Percentiles rank a stretch among this genome's conserved stretches.
These are phyloP conservation scores for Exocentrus adspersus DNA, from an alignment of 2,888 invertebrate genomes.

Conservation along the genomic window DNA sequence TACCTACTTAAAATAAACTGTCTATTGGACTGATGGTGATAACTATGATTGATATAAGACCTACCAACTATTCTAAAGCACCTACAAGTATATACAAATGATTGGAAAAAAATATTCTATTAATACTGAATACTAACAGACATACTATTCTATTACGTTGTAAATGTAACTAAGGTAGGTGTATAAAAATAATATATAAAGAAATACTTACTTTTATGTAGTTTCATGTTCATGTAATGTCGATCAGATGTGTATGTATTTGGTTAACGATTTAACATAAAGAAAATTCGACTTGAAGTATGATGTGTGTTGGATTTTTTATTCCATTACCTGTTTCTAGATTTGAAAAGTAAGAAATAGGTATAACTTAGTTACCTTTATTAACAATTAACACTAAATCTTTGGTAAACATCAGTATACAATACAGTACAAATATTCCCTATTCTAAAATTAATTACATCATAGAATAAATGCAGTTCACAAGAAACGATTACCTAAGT, in stretches of 20 bases:
- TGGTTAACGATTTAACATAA: not conserved
- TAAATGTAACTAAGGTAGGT: too few species aligned
- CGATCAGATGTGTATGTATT: not conserved
- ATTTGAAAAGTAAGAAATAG: not conserved
- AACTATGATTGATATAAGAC: too few species aligned
- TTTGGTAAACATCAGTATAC: constrained; percentile 41
- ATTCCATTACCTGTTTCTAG: not conserved
- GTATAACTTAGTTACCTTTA: constrained; percentile 18
- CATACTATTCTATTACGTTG: too few species aligned
- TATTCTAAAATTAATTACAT: too few species aligned
- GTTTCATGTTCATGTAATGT: not conserved
- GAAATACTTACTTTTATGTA: constrained; percentile 1
- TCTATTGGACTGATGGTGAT: too few species aligned
- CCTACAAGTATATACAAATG: too few species aligned
- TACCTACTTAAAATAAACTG: too few species aligned
- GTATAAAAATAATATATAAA: not conserved
- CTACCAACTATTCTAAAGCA: too few species aligned
- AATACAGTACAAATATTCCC: constrained; percentile 32
- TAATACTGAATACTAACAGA: not conserved
- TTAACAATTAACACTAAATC: constrained; percentile 43
- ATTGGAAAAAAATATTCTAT: not conserved
- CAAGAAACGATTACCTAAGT: not conserved
- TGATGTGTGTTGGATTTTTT: not conserved
- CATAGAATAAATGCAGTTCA: constrained; percentile 11
- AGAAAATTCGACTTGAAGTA: not conserved